Evolutionary conservation across 2,888 invertebrate species (phyloP).

Genomic region (Mesorhabditis spiculigera): DNA sequence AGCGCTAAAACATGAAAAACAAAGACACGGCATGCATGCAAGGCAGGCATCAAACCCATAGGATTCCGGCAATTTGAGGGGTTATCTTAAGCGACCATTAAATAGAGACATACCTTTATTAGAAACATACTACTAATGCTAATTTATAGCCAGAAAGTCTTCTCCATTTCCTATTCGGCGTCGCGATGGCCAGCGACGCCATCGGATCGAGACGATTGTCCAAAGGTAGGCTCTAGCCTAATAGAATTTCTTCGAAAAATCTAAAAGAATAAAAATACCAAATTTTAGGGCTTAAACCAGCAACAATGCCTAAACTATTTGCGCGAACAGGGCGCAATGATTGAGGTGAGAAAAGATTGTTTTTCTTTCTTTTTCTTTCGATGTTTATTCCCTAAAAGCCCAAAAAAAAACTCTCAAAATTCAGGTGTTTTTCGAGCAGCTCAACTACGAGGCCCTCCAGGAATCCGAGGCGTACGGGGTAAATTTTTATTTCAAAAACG

Average conservation of each 20-base stretch:
- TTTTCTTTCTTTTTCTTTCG: too few species aligned
- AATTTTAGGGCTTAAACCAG: background rate
- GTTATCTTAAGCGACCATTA: too few species aligned
- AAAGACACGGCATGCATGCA: too few species aligned
- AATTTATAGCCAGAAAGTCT: constrained; percentile 47
- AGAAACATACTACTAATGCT: too few species aligned
- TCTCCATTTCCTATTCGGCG: constrained; percentile 48
- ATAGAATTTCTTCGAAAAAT: constrained; percentile 37
- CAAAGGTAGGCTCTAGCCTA: constrained; percentile 38
- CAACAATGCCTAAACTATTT: background rate
- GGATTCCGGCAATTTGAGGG: too few species aligned
- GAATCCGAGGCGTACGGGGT: constrained; percentile 55
- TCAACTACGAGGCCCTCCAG: constrained; percentile 51
- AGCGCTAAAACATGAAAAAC: too few species aligned
- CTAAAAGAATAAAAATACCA: background rate
- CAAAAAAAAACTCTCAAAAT: constrained; percentile 27
- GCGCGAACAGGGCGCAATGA: background rate
- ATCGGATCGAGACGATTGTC: constrained; percentile 40
- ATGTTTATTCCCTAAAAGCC: too few species aligned
- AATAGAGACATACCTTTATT: too few species aligned
- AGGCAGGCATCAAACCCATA: too few species aligned
- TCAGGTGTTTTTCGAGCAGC: constrained; percentile 54
- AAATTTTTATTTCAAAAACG: background rate
- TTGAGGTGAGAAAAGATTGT: background rate
- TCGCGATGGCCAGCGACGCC: constrained; percentile 46